phyloP scores from a whole-genome alignment of 2,888 invertebrate species.

The Noctua comes region DNA sequence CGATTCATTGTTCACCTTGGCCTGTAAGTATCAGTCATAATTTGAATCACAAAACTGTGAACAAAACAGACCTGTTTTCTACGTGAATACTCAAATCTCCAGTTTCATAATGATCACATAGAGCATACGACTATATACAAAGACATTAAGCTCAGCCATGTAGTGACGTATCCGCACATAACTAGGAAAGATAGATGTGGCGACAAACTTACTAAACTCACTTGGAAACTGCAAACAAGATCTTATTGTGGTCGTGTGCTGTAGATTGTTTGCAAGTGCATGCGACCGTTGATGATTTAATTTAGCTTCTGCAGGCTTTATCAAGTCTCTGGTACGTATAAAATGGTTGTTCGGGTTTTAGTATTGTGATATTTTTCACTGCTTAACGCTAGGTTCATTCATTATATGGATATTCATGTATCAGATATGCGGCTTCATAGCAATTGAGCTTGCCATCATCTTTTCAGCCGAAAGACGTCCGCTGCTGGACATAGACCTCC shows the following conservation, averaged over 20 bases:
- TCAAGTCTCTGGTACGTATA: background rate
- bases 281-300: constrained; percentile 59
- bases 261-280: constrained; percentile 60
- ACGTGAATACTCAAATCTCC: background rate
- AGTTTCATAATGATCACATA: background rate
- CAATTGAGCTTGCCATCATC: background rate
- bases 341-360: background rate
- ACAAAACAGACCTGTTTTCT: background rate
- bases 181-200: constrained; percentile 54
- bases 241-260: constrained; percentile 61
- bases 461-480: too few relatives aligned
- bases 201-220: constrained; percentile 56
- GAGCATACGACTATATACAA: background rate
- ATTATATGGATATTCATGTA: background rate
- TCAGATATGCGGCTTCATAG: background rate
- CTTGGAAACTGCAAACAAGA: constrained; percentile 61
- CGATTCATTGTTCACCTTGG: background rate
- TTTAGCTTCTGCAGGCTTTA: constrained; percentile 42
- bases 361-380: background rate
- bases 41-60: background rate
- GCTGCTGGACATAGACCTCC: too few relatives aligned
- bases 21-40: background rate
- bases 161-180: constrained; percentile 35
- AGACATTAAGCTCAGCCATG: constrained; percentile 32
- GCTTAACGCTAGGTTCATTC: background rate